Evolutionary conservation across 92 coral and sea anemone species (phyloP).

Genomic region (Scolanthus callimorphus): DNA sequence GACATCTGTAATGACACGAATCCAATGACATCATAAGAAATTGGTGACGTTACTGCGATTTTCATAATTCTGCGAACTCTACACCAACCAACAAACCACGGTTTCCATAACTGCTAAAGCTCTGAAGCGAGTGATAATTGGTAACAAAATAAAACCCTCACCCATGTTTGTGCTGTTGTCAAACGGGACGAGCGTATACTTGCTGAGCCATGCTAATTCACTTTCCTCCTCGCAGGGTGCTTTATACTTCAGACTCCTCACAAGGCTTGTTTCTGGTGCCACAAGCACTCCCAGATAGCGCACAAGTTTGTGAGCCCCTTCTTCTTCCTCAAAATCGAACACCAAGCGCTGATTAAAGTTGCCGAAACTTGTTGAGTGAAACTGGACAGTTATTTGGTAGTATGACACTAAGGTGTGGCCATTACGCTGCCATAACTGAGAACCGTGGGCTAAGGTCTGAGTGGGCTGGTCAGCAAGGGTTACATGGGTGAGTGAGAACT

Average conservation of each 20-base stretch:
- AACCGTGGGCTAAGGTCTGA: slow-evolving; percentile 16
- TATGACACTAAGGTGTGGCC: slow-evolving; percentile 16
- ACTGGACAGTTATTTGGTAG: slow-evolving; percentile 56
- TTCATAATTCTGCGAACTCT: too few species aligned
- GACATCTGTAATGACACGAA: background rate
- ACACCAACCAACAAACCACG: too few species aligned
- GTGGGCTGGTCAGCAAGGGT: slow-evolving; percentile 25
- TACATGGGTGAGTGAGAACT: slow-evolving; percentile 60
- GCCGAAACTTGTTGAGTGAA: slow-evolving; percentile 71
- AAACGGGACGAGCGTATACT: slow-evolving; percentile 62
- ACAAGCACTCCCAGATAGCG: slow-evolving; percentile 86
- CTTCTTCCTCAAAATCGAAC: slow-evolving; percentile 75
- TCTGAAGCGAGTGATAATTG: too few species aligned
- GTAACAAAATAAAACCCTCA: slow-evolving; percentile 1
- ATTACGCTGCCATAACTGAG: slow-evolving; percentile 52
- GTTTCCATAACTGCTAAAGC: too few species aligned
- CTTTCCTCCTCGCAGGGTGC: slow-evolving; percentile 65
- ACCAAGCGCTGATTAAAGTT: slow-evolving; percentile 76
- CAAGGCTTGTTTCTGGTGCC: slow-evolving; percentile 77
- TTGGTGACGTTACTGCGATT: too few species aligned
- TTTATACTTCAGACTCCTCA: slow-evolving; percentile 41
- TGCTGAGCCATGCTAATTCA: slow-evolving; percentile 79
- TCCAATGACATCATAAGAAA: too few species aligned
- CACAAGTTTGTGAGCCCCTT: slow-evolving; percentile 49
- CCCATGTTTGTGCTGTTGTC: slow-evolving; percentile 29